phyloP scores from a whole-genome alignment of 2,113 vertebrate genomes.

The Spermophilus dauricus region DNA sequence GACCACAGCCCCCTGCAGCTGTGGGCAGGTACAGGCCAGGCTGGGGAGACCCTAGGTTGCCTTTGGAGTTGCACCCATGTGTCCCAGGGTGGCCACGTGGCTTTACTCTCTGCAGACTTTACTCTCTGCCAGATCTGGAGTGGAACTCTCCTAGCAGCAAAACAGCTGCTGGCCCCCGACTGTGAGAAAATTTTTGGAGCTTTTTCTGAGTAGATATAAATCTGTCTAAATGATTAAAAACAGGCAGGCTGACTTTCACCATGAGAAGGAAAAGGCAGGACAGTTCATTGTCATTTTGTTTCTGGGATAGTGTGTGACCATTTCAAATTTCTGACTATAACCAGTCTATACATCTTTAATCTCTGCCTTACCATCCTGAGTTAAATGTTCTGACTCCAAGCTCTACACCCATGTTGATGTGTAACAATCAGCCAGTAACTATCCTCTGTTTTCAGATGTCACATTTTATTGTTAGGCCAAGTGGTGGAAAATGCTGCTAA shows the following conservation, averaged over 20 bases:
- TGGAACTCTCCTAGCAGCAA: not conserved
- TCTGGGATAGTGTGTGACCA: not conserved
- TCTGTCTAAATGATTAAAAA: not conserved
- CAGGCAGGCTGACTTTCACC: not conserved
- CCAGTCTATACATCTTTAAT: not conserved
- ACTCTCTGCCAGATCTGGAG: not conserved
- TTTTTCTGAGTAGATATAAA: not conserved
- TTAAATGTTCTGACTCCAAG: not conserved
- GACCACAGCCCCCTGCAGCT: not conserved
- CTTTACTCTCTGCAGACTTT: not conserved
- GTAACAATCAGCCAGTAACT: not conserved
- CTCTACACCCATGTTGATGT: not conserved
- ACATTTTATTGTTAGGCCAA: not conserved
- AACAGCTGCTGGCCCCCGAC: not conserved
- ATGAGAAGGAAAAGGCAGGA: not conserved
- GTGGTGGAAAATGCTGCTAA: not conserved
- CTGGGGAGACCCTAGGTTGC: not conserved
- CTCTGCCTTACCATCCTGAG: not conserved
- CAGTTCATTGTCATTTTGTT: not conserved
- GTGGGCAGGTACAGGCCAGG: not conserved
- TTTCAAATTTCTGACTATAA: not conserved
- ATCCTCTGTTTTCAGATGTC: not conserved
- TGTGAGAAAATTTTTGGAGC: not conserved
- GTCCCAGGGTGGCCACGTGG: rapidly evolving
- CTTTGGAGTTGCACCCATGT: not conserved